Evolutionary conservation across 1,140 invertebrate species (phyloP), one percentile per base, ranked within the genome.

Genomic region (Hormaphis cornu): DNA sequence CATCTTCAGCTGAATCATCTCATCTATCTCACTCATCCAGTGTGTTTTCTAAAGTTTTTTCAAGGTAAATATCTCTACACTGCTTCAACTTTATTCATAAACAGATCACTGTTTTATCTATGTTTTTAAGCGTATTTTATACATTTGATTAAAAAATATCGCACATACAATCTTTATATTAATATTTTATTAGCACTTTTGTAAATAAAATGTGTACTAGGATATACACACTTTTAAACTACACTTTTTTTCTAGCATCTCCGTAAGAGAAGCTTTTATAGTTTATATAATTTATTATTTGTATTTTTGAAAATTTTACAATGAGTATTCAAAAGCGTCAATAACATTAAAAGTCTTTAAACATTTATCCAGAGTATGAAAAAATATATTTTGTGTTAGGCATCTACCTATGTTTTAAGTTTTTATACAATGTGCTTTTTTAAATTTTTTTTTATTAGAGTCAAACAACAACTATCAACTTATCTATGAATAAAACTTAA

Each of bases 1-100:
- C 72, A 79, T 81, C 76, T 72, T 77, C 72, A 75, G 54, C 73
- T 79, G 30, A 82, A 79, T 76, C 81, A 84, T 74, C 85, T 83
- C 70, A 74, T 9, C 83, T 85, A 52, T 83, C 84, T 63, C 86
- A 87, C 74, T 86, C 84, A 54, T 86, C 86, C 37, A 88, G 86
- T 73, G 85, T 91, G 69, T 91, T 92, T 81, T 90, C 89, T 74
- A 91, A 91, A 84, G 89, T 91, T 71, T 92, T 92, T 77, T 91
- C 89, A 76, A 92, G 90, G 90, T 91, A 81, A 78, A 79, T 75
- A 48, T 63, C 35, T 28, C 35, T 20, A 37, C 16, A 46, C 16
- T 63, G 30, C 28, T 72, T 30, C 7, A 24, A 20, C 53, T n/a
- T 46, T 46, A 30, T 9, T 24, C 40, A 44, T 50, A 22, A 22